Evolutionary conservation across 2,797 vertebrate genomes (phyloP), one percentile per base, ranked within the genome.

Genomic region (Sparidentex hasta): DNA sequence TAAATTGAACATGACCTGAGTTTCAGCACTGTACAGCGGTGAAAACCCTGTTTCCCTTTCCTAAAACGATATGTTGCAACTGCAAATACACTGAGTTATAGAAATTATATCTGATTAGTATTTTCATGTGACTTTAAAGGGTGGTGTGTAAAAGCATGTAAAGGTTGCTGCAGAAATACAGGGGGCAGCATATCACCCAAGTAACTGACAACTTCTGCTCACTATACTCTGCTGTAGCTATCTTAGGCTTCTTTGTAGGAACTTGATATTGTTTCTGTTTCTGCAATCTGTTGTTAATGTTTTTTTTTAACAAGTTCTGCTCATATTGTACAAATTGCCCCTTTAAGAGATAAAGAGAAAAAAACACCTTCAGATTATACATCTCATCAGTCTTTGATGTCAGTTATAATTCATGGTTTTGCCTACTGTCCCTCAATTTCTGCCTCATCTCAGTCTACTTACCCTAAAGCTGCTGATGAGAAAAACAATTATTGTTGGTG

Each of bases 41-140:
- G 44, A 69, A 48, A 69, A 72, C 47, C 50, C 46, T 3, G 44
- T 81, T 76, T 52, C 56, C 55, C 16, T 72, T 83, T 74, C 65
- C 64, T 65, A 21, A 71, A 66, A 55, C 61, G 4, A 38, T 3
- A 12, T 23, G 18, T 11, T 59, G 50, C 47, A 76, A 61, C 59
- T 0, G 46, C 41, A 80, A 27, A 46, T 41, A 62, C 13, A 47
- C 1, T 9, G 5, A 66, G 33, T 33, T 52, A n/a, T 1, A 51
- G 7, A 68, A 46, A 67, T 4, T 16, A 2, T 4, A 54, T 38
- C 18, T 43, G 14, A 23, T 12, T 23, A 13, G 5, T 17, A 50
- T 52, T 51, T 66, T 58, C 18, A 12, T 13, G 33, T 38, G 29
- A 63, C n/a, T 21, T n/a, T n/a, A 33, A 23, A 38, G 38, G 38